These are phyloP conservation scores for Sardinella longiceps DNA, from an alignment of 2,797 vertebrate species.

Conservation along the genomic window DNA sequence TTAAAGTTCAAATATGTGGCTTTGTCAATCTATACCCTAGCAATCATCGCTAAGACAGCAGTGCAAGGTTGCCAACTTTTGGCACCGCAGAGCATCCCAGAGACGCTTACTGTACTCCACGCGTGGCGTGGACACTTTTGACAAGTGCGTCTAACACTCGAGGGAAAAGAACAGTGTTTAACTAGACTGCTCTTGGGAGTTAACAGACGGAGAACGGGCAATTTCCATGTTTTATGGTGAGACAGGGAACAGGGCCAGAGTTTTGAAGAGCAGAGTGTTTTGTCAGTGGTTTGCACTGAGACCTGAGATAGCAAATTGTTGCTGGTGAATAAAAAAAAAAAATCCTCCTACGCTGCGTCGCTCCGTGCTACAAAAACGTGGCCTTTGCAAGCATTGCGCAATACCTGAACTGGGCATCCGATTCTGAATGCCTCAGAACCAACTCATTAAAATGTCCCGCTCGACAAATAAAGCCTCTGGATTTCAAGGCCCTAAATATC, in stretches of 20 bases:
- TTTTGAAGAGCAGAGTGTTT: neutral
- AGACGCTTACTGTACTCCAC: neutral
- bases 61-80: neutral
- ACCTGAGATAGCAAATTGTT: constrained; percentile 4
- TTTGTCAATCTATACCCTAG: neutral
- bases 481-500: neutral
- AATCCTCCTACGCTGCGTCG: neutral
- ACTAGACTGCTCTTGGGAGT: neutral
- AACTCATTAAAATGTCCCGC: neutral
- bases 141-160: neutral
- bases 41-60: neutral
- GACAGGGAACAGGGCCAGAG: neutral
- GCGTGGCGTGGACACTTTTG: neutral
- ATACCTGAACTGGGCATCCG: neutral
- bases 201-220: neutral
- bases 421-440: neutral
- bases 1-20: neutral
- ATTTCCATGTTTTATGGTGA: constrained; percentile 19
- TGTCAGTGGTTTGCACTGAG: neutral
- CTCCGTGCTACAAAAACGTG: neutral
- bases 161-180: neutral
- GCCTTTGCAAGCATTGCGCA: neutral
- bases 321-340: neutral
- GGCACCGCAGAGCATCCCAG: neutral
- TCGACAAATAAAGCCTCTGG: neutral